Evolutionary conservation across 2,113 vertebrate species (phyloP).

Genomic region (Colinus virginianus): DNA sequence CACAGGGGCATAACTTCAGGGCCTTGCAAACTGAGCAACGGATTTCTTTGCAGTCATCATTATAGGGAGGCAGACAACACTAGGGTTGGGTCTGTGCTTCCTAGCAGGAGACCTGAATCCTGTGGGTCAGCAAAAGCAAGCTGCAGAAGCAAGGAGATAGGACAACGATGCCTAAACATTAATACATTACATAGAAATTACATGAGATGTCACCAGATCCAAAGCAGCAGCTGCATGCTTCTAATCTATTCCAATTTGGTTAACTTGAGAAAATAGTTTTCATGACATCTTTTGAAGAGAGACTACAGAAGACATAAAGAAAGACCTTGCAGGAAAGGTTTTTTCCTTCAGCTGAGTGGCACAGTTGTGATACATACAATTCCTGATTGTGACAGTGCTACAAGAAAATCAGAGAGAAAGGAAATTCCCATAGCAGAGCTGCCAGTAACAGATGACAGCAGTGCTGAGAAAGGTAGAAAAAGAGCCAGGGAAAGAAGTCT

Average conservation of each 20-base stretch:
- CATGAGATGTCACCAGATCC: not conserved
- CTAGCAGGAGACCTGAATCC: not conserved
- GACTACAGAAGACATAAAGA: not conserved
- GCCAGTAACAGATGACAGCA: slow-evolving; percentile 4
- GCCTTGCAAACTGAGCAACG: not conserved
- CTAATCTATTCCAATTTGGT: not conserved
- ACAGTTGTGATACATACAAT: not conserved
- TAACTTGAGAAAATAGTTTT: slow-evolving; percentile 7
- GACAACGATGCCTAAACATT: not conserved
- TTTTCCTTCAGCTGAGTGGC: slow-evolving; percentile 46
- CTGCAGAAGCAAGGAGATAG: not conserved
- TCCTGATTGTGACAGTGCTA: not conserved
- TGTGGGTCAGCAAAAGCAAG: not conserved
- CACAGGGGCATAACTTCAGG: not conserved
- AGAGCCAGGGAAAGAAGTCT: not conserved
- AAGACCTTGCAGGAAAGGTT: slow-evolving; percentile 9
- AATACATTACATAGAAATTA: not conserved
- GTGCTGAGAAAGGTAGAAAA: slow-evolving; percentile 18
- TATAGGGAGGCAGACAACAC: not conserved
- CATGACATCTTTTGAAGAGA: not conserved
- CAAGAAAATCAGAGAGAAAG: not conserved
- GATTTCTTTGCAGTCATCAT: not conserved
- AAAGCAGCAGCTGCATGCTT: not conserved
- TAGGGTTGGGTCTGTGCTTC: not conserved
- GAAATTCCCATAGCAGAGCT: slow-evolving; percentile 42